phyloP scores from a whole-genome alignment of 2,888 invertebrate genomes.

The Apodemia duryi region DNA sequence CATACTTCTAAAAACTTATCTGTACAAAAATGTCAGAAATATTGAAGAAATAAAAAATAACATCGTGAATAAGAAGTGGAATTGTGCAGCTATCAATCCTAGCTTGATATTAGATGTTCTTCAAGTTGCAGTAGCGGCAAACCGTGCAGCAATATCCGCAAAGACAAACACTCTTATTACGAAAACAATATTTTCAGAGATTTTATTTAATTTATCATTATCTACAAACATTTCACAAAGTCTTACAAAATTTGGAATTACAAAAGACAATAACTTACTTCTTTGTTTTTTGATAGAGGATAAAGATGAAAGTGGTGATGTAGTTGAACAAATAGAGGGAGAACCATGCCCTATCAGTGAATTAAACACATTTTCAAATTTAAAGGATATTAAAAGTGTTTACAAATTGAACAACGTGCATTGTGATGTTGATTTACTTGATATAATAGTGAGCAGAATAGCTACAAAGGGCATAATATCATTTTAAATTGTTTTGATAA shows the following conservation, averaged over 20 bases:
- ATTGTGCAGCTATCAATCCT: constrained; percentile 82
- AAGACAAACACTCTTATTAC: constrained; percentile 76
- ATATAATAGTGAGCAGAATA: constrained; percentile 83
- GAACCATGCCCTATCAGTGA: constrained; percentile 65
- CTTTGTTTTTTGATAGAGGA: constrained; percentile 52
- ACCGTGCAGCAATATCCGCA: constrained; percentile 79
- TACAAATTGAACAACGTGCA: constrained; percentile 81
- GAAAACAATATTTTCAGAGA: constrained; percentile 81
- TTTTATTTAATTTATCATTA: constrained; percentile 83
- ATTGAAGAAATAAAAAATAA: constrained; percentile 72
- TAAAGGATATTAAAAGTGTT: constrained; percentile 70
- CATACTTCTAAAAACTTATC: constrained; percentile 63
- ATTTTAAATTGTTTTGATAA: constrained; percentile 35
- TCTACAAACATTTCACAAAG: constrained; percentile 85
- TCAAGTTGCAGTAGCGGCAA: constrained; percentile 82
- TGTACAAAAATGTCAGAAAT: constrained; percentile 81
- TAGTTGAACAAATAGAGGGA: constrained; percentile 76
- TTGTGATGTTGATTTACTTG: constrained; percentile 57
- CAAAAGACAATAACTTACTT: constrained; percentile 47
- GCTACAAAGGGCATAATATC: constrained; percentile 81
- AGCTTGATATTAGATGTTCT: constrained; percentile 79
- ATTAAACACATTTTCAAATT: constrained; percentile 65
- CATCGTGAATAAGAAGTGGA: constrained; percentile 75
- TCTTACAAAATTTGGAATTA: constrained; percentile 82
- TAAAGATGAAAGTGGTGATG: constrained; percentile 42